Evolutionary conservation across 2,797 vertebrate species (phyloP), one percentile per base, ranked within the genome.

Genomic region (Spizella passerina): DNA sequence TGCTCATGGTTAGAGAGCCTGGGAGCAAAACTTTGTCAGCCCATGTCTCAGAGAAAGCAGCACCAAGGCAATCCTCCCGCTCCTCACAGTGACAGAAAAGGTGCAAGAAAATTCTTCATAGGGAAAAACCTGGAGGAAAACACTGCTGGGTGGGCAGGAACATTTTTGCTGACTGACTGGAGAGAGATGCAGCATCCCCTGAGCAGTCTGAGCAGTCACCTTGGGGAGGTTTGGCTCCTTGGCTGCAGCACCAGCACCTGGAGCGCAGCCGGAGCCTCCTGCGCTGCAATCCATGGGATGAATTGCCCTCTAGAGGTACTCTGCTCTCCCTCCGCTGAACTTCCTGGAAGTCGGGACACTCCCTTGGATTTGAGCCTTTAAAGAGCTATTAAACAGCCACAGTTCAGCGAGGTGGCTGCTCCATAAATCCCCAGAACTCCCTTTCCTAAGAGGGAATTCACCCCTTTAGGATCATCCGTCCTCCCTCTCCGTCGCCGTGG

Each of bases 261-360:
- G 7, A 66, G 22, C 10, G 21, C 34, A 43, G n/a, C 53, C 0
- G 1, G 56, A 73, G 30, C 39, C 41, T 20, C 23, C 68, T 49
- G 79, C 4, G 1, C 70, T 0, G 2, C 68, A 44, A 64, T 73
- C 41, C 2, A 4, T 50, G 96, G 91, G 4, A 87, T 55, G 46
- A 94, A 91, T 95, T 94, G 94, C 93, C 91, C 91, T 89, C 94
- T 91, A 92, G 94, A 95, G 94, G 91, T 50, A 26, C 65, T 88
- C 43, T n/a, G 70, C 91, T 63, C 78, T 38, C 46, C 47, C 71
- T 20, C 3, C 0, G n/a, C 57, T 53, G 53, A 80, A 44, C 1
- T 2, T 29, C 17, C 63, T 29, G 57, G 41, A 50, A 82, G n/a
- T 49, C 12, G 5, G 75, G 84, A 73, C 60, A 32, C 41, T 59